Evolutionary conservation across 2,797 vertebrate genomes (phyloP).

Genomic region (Pantherophis alleghaniensis): DNA sequence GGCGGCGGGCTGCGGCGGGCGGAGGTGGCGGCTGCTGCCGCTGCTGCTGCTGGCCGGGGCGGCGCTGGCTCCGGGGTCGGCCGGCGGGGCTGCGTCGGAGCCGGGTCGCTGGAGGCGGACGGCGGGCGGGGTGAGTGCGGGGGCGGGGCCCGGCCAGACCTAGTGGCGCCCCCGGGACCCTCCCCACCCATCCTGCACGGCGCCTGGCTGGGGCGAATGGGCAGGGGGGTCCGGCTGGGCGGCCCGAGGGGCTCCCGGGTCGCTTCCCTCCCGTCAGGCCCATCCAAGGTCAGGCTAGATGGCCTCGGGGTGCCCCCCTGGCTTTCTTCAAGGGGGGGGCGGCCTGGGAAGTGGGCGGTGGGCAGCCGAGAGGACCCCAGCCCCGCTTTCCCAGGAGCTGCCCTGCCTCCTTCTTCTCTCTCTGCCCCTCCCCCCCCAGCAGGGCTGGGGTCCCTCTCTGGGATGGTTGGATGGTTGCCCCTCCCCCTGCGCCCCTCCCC

Average conservation of each 20-base stretch:
- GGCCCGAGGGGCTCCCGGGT: not conserved
- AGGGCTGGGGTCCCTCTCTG: not conserved
- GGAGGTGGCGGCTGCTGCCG: not conserved
- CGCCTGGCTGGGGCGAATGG: not conserved
- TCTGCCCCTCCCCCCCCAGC: not conserved
- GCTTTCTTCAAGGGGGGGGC: not conserved
- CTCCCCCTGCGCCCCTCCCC: not conserved
- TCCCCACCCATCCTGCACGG: not conserved
- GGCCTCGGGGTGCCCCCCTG: not conserved
- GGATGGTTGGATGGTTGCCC: not conserved
- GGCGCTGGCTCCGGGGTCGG: not conserved
- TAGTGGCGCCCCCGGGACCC: not conserved
- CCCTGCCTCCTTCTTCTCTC: not conserved
- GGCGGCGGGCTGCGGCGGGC: constrained; percentile 14
- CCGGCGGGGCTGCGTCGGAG: not conserved
- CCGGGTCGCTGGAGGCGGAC: not conserved
- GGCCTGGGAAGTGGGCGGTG: not conserved
- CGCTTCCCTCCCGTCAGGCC: not conserved
- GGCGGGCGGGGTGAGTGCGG: not conserved
- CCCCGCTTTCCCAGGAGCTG: not conserved
- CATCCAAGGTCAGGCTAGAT: not conserved
- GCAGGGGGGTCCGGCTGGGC: not conserved
- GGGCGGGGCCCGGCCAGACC: not conserved
- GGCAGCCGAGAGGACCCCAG: not conserved
- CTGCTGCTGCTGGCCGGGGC: not conserved